phyloP scores from a whole-genome alignment of 2,113 vertebrate genomes.

The Poeciliopsis occidentalis region DNA sequence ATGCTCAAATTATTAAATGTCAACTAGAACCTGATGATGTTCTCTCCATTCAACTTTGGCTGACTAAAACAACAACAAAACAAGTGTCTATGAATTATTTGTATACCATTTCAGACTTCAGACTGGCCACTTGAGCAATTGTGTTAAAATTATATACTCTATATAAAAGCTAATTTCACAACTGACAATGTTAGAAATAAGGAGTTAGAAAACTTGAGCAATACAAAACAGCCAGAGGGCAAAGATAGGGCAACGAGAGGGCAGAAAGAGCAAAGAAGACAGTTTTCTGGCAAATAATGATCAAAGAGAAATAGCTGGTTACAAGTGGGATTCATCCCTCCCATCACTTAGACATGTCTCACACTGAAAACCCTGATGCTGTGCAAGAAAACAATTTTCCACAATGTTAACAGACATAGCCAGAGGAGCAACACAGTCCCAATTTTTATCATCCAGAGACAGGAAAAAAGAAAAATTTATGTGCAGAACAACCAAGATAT shows the following conservation, averaged over 20 bases:
- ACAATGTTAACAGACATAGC: constrained; percentile 35
- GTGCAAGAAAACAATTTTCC: constrained; percentile 41
- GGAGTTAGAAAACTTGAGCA: background rate
- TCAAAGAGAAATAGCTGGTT: constrained; percentile 24
- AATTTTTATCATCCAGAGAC: constrained; percentile 24
- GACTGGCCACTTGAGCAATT: background rate
- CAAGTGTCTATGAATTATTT: background rate
- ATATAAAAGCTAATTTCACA: background rate
- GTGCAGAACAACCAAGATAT: too few species aligned
- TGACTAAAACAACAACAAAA: background rate
- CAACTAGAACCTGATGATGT: background rate
- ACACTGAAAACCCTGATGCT: constrained; percentile 30
- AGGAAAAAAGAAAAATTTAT: constrained; percentile 1
- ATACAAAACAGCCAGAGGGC: constrained; percentile 10
- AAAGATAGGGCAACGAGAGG: constrained; percentile 8
- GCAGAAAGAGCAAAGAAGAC: constrained; percentile 5
- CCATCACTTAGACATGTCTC: constrained; percentile 2
- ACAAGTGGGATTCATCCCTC: constrained; percentile 1
- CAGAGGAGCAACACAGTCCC: constrained; percentile 29
- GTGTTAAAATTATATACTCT: background rate
- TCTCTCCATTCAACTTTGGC: constrained; percentile 3
- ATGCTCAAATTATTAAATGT: background rate
- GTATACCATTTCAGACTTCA: background rate
- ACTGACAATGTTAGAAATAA: background rate
- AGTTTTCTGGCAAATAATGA: constrained; percentile 17